Percentiles rank a stretch among this genome's conserved stretches.
phyloP scores from a whole-genome alignment of 2,113 vertebrate genomes.

The Dryoscopus gambensis region DNA sequence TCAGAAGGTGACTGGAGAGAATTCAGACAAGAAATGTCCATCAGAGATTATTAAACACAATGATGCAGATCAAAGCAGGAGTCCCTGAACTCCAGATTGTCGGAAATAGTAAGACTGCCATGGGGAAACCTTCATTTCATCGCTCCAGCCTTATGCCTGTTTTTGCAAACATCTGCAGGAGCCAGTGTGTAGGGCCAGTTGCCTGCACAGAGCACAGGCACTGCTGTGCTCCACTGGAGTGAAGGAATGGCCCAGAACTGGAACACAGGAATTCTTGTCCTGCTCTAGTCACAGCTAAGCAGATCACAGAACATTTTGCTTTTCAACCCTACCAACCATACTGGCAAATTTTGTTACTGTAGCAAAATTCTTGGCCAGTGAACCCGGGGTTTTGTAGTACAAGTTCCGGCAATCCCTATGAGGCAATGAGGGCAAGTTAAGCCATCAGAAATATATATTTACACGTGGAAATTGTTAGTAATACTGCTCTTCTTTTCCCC shows the following conservation, averaged over 20 bases:
- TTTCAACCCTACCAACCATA: background rate
- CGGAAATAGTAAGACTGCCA: background rate
- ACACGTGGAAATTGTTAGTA: background rate
- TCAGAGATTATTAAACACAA: background rate
- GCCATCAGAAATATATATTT: slow-evolving; percentile 32
- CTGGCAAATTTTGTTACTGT: background rate
- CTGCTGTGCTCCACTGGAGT: background rate
- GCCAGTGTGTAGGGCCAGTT: background rate
- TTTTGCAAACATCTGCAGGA: background rate
- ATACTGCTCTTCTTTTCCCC: background rate
- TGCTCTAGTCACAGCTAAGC: background rate
- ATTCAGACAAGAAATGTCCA: background rate
- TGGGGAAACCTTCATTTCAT: background rate
- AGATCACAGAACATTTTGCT: background rate
- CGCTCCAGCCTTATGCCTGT: background rate
- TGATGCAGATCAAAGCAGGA: background rate
- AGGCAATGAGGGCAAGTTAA: background rate
- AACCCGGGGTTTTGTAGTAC: background rate
- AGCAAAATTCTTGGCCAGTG: background rate
- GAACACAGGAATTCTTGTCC: background rate
- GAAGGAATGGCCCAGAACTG: background rate
- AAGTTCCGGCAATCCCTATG: background rate
- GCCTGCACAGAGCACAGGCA: background rate
- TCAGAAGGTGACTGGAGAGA: background rate
- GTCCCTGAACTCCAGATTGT: background rate